phyloP scores from a whole-genome alignment of 1,140 invertebrate species.

The Euwallacea fornicatus region DNA sequence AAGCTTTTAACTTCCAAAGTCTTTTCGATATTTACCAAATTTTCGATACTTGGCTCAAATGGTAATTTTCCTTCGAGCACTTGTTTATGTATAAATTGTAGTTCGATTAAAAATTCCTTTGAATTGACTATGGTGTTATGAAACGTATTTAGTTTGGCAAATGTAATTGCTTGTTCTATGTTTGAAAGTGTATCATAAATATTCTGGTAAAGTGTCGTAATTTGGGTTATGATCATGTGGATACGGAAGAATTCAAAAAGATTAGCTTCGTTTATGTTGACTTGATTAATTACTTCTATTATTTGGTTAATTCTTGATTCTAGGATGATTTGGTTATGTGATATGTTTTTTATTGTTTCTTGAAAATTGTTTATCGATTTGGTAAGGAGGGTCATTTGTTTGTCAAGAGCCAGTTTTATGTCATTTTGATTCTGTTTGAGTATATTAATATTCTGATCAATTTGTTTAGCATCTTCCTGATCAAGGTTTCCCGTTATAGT shows the following conservation, averaged over 20 bases:
- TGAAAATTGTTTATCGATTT: slow-evolving; percentile 15
- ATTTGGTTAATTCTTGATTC: not conserved
- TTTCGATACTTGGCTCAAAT: slow-evolving; percentile 6
- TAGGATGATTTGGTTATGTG: slow-evolving; percentile 3
- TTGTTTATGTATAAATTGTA: not conserved
- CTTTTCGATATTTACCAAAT: too few relatives aligned
- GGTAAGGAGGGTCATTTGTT: slow-evolving; percentile 18
- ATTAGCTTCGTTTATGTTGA: not conserved
- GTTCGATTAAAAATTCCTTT: not conserved
- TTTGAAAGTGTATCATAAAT: slow-evolving; percentile 12
- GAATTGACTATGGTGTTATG: slow-evolving; percentile 11
- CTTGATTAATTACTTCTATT: not conserved
- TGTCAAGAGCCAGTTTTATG: not conserved
- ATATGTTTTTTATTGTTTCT: too few relatives aligned
- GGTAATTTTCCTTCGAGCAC: slow-evolving; percentile 3
- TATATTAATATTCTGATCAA: slow-evolving; percentile 19
- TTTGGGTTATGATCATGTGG: slow-evolving; percentile 13
- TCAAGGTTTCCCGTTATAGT: slow-evolving; percentile 28
- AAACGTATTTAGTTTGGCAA: slow-evolving; percentile 33
- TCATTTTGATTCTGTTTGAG: slow-evolving; percentile 15
- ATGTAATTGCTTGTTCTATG: slow-evolving; percentile 13
- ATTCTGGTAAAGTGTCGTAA: slow-evolving; percentile 10
- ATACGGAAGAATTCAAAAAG: slow-evolving; percentile 3
- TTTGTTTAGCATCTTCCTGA: slow-evolving; percentile 20
- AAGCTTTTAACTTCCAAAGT: too few relatives aligned